Percentiles rank a stretch among this genome's conserved stretches.
These are phyloP conservation scores for Collichthys lucidus DNA, from an alignment of 2,113 vertebrate species.

Conservation along the genomic window DNA sequence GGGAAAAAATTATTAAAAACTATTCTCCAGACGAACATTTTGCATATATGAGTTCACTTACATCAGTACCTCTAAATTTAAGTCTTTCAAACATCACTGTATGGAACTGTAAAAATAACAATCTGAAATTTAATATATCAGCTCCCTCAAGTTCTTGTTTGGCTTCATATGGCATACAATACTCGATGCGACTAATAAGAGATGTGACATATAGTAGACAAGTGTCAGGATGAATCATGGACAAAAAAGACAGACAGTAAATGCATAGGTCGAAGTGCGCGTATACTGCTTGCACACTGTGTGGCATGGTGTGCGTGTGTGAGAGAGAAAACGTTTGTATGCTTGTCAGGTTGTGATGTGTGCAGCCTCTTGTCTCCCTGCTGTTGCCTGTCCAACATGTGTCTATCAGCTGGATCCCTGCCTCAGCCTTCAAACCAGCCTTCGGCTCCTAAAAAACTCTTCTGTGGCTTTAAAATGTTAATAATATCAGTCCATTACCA, in stretches of 20 bases:
- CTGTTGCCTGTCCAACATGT: conserved; percentile 62
- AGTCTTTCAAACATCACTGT: neutral
- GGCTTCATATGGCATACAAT: neutral
- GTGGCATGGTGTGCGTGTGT: neutral
- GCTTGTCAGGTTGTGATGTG: conserved; percentile 29
- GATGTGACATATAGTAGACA: neutral
- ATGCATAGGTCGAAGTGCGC: neutral
- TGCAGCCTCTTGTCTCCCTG: conserved; percentile 32
- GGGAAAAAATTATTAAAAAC: neutral
- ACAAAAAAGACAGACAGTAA: neutral
- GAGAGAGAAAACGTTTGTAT: neutral
- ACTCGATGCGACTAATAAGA: neutral
- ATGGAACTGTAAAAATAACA: neutral
- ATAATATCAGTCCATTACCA: conserved; percentile 65
- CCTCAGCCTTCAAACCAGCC: conserved; percentile 13
- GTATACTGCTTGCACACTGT: neutral
- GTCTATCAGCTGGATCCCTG: conserved; percentile 63
- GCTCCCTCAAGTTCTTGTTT: neutral
- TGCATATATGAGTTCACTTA: neutral
- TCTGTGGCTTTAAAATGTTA: conserved; percentile 64
- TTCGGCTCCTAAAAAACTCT: conserved; percentile 31
- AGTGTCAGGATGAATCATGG: neutral
- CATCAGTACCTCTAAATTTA: neutral
- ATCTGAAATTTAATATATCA: neutral
- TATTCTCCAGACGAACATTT: neutral